A percentile compares a stretch with the other conserved stretches of the same genome.
Conservation (phyloP, 2,113 vertebrate genomes). For the Cyprinodon variegatus region DNA sequence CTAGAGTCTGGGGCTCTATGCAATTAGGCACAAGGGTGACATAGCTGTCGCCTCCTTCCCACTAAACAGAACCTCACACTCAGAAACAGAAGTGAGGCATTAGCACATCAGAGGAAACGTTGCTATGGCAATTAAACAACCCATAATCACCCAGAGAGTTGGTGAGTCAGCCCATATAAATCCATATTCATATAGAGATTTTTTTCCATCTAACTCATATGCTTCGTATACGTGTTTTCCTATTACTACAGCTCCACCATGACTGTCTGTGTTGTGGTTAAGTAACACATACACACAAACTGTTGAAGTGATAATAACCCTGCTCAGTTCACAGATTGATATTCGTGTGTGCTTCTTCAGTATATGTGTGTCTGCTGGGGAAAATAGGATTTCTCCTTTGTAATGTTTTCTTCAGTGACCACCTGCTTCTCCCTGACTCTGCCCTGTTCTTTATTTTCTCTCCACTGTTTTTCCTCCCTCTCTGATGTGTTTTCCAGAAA, state of each 20-base stretch:
- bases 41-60: slow-evolving; percentile 53
- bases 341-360: background rate
- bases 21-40: slow-evolving; percentile 45
- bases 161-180: slow-evolving; percentile 65
- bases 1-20: slow-evolving; percentile 11
- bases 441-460: slow-evolving; percentile 6
- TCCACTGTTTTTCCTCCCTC: background rate
- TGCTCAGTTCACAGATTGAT: background rate
- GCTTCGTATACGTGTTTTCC: background rate
- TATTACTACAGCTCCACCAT: background rate
- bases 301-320: background rate
- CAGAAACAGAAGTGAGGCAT: slow-evolving; percentile 32
- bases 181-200: slow-evolving; percentile 51
- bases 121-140: slow-evolving; percentile 64
- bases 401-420: slow-evolving; percentile 56
- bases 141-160: slow-evolving; percentile 61
- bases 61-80: slow-evolving; percentile 36
- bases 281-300: background rate
- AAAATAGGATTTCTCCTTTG: slow-evolving; percentile 14
- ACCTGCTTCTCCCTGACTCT: slow-evolving; percentile 39
- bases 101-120: slow-evolving; percentile 56
- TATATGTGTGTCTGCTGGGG: background rate
- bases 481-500: slow-evolving; percentile 59
- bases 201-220: slow-evolving; percentile 18
- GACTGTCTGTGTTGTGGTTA: slow-evolving; percentile 1